Evolutionary conservation across 2,113 vertebrate genomes (phyloP).

Genomic region (Sitta europaea): DNA sequence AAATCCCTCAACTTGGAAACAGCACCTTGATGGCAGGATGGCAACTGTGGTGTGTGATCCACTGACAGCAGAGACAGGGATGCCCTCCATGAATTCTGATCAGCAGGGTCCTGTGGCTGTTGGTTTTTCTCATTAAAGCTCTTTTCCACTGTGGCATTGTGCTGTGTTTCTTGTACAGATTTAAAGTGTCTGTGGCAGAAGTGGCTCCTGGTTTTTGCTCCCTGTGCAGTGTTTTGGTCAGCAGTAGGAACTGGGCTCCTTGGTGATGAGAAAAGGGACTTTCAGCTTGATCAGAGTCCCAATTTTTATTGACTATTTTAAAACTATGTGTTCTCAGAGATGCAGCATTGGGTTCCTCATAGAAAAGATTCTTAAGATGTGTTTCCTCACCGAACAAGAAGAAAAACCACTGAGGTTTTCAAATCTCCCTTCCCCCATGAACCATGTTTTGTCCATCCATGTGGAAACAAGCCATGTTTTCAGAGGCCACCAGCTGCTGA

Average conservation of each 20-base stretch:
- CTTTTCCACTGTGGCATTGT: background rate
- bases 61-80: background rate
- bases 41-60: fast-evolving
- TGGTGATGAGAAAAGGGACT: background rate
- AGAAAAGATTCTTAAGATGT: background rate
- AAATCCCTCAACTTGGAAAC: background rate
- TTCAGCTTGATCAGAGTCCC: background rate
- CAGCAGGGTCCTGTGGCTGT: background rate
- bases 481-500: background rate
- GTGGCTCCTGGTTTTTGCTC: background rate
- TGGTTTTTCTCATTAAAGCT: background rate
- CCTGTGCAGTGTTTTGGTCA: background rate
- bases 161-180: background rate
- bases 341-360: background rate
- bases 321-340: background rate
- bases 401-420: background rate
- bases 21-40: background rate
- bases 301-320: background rate
- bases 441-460: background rate
- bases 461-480: background rate
- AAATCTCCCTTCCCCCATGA: background rate
- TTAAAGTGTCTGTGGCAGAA: background rate
- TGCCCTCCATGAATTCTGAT: fast-evolving
- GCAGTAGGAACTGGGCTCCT: background rate
- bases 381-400: background rate